A percentile compares a stretch with the other conserved stretches of the same genome.
Conservation (phyloP, 2,797 vertebrate genomes). For the Lacerta agilis region DNA sequence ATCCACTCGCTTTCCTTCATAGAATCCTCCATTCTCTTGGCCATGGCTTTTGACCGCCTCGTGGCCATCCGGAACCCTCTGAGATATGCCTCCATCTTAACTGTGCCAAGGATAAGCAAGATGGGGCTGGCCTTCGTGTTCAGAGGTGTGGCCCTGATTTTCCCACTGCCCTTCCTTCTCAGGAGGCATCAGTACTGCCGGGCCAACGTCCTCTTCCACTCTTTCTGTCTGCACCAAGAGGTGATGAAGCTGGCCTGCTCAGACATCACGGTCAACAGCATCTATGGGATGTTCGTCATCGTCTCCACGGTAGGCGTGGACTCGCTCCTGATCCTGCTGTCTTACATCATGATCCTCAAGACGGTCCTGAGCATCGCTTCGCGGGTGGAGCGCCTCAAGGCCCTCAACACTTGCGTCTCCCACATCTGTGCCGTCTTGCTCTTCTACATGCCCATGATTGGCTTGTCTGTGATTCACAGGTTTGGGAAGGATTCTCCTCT, state of each 20-base stretch:
- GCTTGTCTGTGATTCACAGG: constrained; percentile 40
- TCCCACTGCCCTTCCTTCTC: constrained; percentile 60
- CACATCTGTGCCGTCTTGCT: constrained; percentile 59
- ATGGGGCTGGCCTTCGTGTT: constrained; percentile 45
- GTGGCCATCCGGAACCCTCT: constrained; percentile 66
- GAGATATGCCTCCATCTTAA: constrained; percentile 52
- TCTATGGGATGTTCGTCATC: constrained; percentile 60
- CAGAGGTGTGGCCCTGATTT: constrained; percentile 34
- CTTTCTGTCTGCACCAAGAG: constrained; percentile 69
- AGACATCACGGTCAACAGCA: constrained; percentile 52
- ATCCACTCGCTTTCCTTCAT: constrained; percentile 71
- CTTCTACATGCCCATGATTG: constrained; percentile 47
- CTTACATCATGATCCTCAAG: constrained; percentile 49
- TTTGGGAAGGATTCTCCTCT: constrained; percentile 62
- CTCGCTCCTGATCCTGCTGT: constrained; percentile 63
- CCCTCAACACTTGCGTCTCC: constrained; percentile 39
- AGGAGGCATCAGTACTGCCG: constrained; percentile 54
- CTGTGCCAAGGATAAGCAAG: constrained; percentile 24
- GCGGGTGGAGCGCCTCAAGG: constrained; percentile 35
- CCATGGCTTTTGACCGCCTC: constrained; percentile 73
- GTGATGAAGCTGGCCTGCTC: constrained; percentile 49
- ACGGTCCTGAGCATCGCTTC: constrained; percentile 41
- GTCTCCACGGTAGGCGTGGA: constrained; percentile 63
- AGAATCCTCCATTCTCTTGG: constrained; percentile 65
- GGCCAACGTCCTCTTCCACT: constrained; percentile 40